Evolutionary conservation across 1,140 invertebrate genomes (phyloP), one percentile per base, ranked within the genome.

Genomic region (Bactericera cockerelli): DNA sequence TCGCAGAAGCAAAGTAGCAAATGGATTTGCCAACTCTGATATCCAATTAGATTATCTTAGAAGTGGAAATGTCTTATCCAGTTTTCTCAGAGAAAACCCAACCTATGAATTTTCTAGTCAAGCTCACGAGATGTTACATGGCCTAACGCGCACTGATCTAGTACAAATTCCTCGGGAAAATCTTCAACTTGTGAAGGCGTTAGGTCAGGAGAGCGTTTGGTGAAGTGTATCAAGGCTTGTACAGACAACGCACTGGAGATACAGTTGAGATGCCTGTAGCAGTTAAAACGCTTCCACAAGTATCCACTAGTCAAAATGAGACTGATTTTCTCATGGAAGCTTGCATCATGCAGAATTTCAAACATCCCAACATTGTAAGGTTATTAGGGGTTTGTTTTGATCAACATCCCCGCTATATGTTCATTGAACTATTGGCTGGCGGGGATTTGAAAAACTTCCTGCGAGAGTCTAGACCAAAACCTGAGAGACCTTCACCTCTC

Each of bases 291-390:
- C 74, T 98, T 16, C 90, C 92, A 0, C 87, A 91, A 63, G 76
- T 93, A 65, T 89, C 88, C 0, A 90, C 87, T 2, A 82, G 84
- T 3, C 90, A 97, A 69, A 85, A 93, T 0, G 91, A 96, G 71
- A 84, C 87, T 63, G 95, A 98, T 73, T 99, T 99, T 71, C 76
- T 97, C 10, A 97, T 94, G 85, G 95, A 99, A 71, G 95, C 95
- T 0, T 78, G 94, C 1, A 96, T 98, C 19, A 96, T 98, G 90
- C 93, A 89, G 64, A 94, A 95, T 76, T 98, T 98, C 73, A 86
- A 87, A 70, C 94, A 99, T 71, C 86, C 91, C 0, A 98, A 99
- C 68, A 96, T 99, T 61, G 95, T 98, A n/a, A 88, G 90, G 67
- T 81, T 89, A 42, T 91, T 98, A 61, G 95, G 95, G 1, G 93